These are phyloP conservation scores for Istiophorus platypterus DNA, from an alignment of 2,113 vertebrate genomes.

Conservation along the genomic window DNA sequence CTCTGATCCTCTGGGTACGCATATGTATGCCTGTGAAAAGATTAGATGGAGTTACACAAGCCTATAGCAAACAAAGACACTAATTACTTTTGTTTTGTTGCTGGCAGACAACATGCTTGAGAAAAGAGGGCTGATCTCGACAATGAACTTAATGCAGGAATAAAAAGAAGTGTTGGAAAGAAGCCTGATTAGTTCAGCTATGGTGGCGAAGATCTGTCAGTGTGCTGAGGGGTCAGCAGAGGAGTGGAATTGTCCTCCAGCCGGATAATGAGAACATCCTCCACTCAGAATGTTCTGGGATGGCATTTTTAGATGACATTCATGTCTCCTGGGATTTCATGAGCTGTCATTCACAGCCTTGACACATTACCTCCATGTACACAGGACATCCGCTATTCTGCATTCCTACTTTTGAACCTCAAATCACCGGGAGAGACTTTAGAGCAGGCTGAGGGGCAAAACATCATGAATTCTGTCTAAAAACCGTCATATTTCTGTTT, in stretches of 20 bases:
- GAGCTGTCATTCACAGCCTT: conserved; percentile 27
- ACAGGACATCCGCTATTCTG: not conserved
- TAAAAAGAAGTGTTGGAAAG: conserved; percentile 35
- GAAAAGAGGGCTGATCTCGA: conserved; percentile 34
- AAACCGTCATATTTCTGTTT: not conserved
- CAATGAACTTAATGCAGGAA: conserved; percentile 41
- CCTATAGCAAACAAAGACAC: conserved; percentile 54
- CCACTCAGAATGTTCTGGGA: not conserved
- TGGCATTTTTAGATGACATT: conserved; percentile 37
- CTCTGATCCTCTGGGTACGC: conserved; percentile 48
- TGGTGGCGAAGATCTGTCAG: conserved; percentile 51
- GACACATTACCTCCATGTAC: not conserved
- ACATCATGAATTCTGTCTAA: not conserved
- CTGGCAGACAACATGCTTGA: conserved; percentile 49
- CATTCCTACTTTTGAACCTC: not conserved
- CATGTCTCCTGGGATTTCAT: conserved; percentile 21
- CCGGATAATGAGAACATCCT: conserved; percentile 50
- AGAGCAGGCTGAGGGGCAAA: not conserved
- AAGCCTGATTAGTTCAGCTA: conserved; percentile 60
- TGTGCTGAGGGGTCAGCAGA: conserved; percentile 27
- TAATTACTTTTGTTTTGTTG: conserved; percentile 73
- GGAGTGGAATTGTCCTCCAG: conserved; percentile 29
- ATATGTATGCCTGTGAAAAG: conserved; percentile 33
- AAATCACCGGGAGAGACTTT: not conserved
- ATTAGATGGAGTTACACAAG: conserved; percentile 57